A percentile compares a stretch with the other conserved stretches of the same genome.
Evolutionary conservation across 1,140 invertebrate species (phyloP).

Genomic region (Pemphigus obesinymphae): DNA sequence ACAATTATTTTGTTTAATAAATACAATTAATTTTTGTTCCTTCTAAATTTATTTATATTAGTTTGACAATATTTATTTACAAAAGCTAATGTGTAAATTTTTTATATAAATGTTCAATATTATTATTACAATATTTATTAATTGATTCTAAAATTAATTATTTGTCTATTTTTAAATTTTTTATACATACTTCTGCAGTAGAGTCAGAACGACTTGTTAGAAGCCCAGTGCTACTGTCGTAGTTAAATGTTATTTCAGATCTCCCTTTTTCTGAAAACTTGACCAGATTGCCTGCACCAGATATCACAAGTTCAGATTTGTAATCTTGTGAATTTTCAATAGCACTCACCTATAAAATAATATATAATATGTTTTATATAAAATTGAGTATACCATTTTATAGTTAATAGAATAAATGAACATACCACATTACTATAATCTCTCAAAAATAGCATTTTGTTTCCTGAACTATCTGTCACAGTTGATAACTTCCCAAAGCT

Average conservation of each 20-base stretch:
- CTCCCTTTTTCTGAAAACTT: slow-evolving; percentile 75
- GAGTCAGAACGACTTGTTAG: slow-evolving; percentile 66
- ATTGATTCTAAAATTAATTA: no score
- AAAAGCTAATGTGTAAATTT: no score
- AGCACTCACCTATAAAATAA: slow-evolving; percentile 61
- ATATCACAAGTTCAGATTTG: slow-evolving; percentile 83
- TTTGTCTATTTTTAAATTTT: no score
- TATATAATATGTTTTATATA: neutral
- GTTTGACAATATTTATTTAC: no score
- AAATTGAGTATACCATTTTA: neutral
- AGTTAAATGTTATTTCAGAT: slow-evolving; percentile 77
- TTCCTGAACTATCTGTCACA: slow-evolving; percentile 86
- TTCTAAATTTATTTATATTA: no score
- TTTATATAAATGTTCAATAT: no score
- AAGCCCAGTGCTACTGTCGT: slow-evolving; percentile 74
- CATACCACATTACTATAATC: slow-evolving; percentile 80
- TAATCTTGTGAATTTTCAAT: slow-evolving; percentile 92
- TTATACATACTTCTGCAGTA: slow-evolving; percentile 56
- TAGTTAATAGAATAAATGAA: neutral
- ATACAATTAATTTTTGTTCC: no score
- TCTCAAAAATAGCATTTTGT: slow-evolving; percentile 84
- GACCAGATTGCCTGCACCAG: slow-evolving; percentile 77
- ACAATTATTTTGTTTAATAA: no score
- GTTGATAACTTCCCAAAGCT: slow-evolving; percentile 90
- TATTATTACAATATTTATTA: no score